Percentiles rank a stretch among this genome's conserved stretches.
Evolutionary conservation across 2,888 invertebrate species (phyloP).

Genomic region (Amphipyra berbera): DNA sequence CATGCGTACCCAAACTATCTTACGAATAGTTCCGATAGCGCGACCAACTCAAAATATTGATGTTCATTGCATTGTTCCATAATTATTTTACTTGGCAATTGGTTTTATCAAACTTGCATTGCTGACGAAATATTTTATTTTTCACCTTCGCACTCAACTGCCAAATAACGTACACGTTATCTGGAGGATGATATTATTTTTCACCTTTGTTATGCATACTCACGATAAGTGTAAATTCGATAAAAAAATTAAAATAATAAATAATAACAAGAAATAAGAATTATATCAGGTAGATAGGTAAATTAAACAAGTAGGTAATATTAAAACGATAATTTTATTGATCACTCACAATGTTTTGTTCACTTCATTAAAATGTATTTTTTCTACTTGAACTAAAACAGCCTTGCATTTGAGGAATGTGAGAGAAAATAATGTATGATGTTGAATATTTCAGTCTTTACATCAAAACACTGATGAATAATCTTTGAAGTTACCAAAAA

Average conservation of each 20-base stretch:
- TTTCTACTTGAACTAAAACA: slow-evolving; percentile 79
- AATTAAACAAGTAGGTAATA: slow-evolving; percentile 43
- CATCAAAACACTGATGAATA: slow-evolving; percentile 70
- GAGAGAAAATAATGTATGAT: slow-evolving; percentile 69
- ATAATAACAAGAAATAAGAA: background rate
- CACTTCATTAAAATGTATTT: slow-evolving; percentile 71
- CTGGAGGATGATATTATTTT: background rate
- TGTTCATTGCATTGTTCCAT: too few relatives aligned
- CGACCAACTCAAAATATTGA: too few relatives aligned
- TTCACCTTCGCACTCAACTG: background rate
- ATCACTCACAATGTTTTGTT: slow-evolving; percentile 86
- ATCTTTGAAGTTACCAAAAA: slow-evolving; percentile 58
- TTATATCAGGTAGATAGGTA: slow-evolving; percentile 8
- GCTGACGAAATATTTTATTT: background rate
- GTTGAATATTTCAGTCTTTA: slow-evolving; percentile 77
- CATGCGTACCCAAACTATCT: too few relatives aligned
- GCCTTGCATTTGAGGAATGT: slow-evolving; percentile 86
- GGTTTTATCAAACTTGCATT: background rate
- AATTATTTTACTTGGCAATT: too few relatives aligned
- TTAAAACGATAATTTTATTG: slow-evolving; percentile 71
- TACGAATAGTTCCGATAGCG: too few relatives aligned
- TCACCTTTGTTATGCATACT: background rate
- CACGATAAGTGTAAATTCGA: background rate
- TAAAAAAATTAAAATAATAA: background rate
- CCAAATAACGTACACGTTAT: slow-evolving; percentile 3